phyloP scores from a whole-genome alignment of 2,888 invertebrate genomes.

The Calliopum simillimum region DNA sequence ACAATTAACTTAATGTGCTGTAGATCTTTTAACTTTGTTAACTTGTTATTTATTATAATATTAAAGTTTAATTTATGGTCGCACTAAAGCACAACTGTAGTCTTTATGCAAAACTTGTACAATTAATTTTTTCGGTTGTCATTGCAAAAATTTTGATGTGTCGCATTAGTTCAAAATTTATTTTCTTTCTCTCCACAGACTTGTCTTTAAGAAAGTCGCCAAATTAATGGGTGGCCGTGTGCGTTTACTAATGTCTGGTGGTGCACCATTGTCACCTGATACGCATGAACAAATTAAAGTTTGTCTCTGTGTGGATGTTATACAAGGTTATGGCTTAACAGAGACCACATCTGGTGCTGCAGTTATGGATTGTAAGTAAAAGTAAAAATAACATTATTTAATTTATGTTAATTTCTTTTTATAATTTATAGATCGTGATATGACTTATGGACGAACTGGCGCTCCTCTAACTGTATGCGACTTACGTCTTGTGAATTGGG shows the following conservation, averaged over 20 bases:
- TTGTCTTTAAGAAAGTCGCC: conserved; percentile 66
- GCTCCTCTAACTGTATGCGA: conserved; percentile 87
- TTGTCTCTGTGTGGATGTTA: conserved; percentile 89
- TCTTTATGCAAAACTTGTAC: no score
- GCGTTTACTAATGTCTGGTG: conserved; percentile 90
- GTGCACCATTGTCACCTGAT: conserved; percentile 95
- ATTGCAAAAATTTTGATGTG: no score
- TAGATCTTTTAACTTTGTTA: neutral
- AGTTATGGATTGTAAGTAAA: conserved; percentile 79
- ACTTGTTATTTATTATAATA: neutral
- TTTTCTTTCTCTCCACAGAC: conserved; percentile 48
- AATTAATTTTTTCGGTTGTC: no score
- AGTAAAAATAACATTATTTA: neutral
- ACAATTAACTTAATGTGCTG: no score
- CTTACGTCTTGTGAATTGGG: conserved; percentile 90
- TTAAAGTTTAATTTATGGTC: no score
- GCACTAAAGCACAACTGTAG: neutral
- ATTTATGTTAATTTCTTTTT: neutral
- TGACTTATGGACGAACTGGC: conserved; percentile 83
- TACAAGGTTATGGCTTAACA: conserved; percentile 96
- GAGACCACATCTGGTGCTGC: conserved; percentile 96
- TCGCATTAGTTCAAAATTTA: neutral
- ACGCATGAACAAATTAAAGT: conserved; percentile 94
- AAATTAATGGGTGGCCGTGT: conserved; percentile 89
- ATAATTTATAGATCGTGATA: conserved; percentile 65